These are phyloP conservation scores for Leucania comma DNA, from an alignment of 2,888 invertebrate genomes.

Conservation along the genomic window DNA sequence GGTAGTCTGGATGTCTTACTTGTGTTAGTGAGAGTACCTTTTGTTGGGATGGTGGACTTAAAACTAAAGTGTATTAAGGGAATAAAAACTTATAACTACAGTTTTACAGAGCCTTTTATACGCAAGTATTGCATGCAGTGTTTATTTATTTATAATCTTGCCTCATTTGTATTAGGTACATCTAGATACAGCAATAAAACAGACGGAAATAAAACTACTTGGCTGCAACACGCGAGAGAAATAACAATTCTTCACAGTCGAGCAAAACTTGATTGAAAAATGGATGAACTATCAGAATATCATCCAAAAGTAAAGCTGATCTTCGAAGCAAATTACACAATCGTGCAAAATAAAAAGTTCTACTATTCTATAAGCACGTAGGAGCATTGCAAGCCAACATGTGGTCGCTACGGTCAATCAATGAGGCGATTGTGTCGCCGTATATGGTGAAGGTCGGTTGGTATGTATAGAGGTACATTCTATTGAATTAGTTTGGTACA, in stretches of 20 bases:
- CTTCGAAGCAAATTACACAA: neutral
- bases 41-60: neutral
- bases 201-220: slow-evolving; percentile 1
- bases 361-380: slow-evolving; percentile 22
- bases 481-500: slow-evolving; percentile 41
- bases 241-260: neutral
- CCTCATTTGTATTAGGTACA: neutral
- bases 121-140: slow-evolving; percentile 18
- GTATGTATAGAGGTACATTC: slow-evolving; percentile 2
- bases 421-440: slow-evolving; percentile 70
- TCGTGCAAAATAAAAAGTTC: neutral
- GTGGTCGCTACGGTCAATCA: slow-evolving; percentile 71
- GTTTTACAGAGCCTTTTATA: neutral
- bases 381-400: slow-evolving; percentile 59
- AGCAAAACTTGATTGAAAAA: neutral
- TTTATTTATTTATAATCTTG: neutral
- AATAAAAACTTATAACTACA: neutral
- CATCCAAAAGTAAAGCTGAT: neutral
- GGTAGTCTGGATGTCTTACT: slow-evolving; percentile 10
- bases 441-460: slow-evolving; percentile 59
- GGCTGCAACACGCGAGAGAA: too few relatives aligned
- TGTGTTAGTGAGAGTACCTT: neutral
- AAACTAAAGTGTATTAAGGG: slow-evolving; percentile 1
- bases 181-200: neutral
- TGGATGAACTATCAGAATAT: neutral